Base-by-base conservation (phyloP, 2,797 vertebrate genomes). In the Neomorphus geoffroyi region DNA sequence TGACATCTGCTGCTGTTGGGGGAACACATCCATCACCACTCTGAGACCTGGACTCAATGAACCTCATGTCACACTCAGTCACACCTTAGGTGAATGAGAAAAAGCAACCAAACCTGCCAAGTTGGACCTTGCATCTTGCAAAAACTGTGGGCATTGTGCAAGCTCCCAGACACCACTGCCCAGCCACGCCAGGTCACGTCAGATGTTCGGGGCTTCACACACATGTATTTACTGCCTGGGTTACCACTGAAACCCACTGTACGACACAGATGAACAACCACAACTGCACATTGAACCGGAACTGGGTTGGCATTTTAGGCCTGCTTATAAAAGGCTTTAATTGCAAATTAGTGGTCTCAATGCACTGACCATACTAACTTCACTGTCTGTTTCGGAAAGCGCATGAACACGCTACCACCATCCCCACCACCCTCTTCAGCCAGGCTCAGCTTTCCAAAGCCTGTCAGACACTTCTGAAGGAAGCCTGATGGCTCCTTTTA, bases 381-480 rank as follows among this genome's bases (percentile, higher is more conserved):
- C 56, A 35, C 67, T 56, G 46, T 35, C 39, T 64, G 43, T 43
- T 46, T 62, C 9, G 8, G 70, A 79, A 90, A 81, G 72, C 7
- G 60, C 30, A 58, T 0, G n/a, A n/a, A n/a, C n/a, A n/a, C n/a
- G n/a, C n/a, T 32, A 67, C 58, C 67, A 64, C 61, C 91, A 70
- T n/a, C 51, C 92, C 92, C 88, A 60, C 27, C 23, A 10, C 30
- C 56, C 53, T 8, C 74, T 58, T 33, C 92, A 70, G 79, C 43
- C 83, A 61, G 43, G 43, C 32, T 41, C n/a, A 1, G 80, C 32
- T 64, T 87, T 33, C 73, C 79, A 51, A 92, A 89, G 78, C 54
- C 48, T 41, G 61, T 51, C 74, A 61, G 90, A 66, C 48, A 21
- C 72, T 82, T 89, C 74, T 61, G 80, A 91, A 86, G 67, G 81